Evolutionary conservation across 2,113 vertebrate genomes (phyloP), one percentile per base, ranked within the genome.

Genomic region (Galeopterus variegatus): DNA sequence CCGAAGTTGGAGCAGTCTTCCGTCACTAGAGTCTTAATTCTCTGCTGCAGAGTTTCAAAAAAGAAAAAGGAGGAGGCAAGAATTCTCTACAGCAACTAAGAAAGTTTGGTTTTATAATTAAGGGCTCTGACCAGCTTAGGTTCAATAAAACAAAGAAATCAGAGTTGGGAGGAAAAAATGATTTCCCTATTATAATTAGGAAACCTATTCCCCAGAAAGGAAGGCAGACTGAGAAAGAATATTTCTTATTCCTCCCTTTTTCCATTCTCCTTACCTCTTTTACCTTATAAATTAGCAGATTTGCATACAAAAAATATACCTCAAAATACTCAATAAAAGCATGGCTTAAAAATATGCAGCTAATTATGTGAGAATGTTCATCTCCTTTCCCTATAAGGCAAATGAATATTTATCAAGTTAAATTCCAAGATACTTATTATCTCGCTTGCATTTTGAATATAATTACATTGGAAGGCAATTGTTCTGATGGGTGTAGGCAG

Each of bases 371-470:
- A 98, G 95, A 95, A 97, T 96, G 95, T 95, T 98, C 98, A 88
- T 97, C 90, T 97, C 83, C 96, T 95, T 96, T 98, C 92, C 97
- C 98, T 98, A 97, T 98, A 98, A 98, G 97, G 96, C 97, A 98
- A 98, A 98, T 98, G 98, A 98, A 98, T 98, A 98, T 98, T 98
- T 98, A 98, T 98, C 97, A 98, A 97, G 97, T 98, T 98, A 98
- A 97, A 98, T 96, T 98, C 94, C 73, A 95, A 97, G 97, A 97
- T 96, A 96, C 82, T 97, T 97, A 95, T 98, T 98, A 98, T 97
- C 98, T 96, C 24, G 3, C 92, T 95, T 96, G 96, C 95, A 97
- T 96, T 98, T 98, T 97, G 95, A 98, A 97, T 98, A 97, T 97
- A 98, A 98, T 98, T 98, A 97, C 54, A 97, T 97, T 84, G 95